Evolutionary conservation across 2,888 invertebrate genomes (phyloP), one percentile per base, ranked within the genome.

Genomic region (Callinectes sapidus): DNA sequence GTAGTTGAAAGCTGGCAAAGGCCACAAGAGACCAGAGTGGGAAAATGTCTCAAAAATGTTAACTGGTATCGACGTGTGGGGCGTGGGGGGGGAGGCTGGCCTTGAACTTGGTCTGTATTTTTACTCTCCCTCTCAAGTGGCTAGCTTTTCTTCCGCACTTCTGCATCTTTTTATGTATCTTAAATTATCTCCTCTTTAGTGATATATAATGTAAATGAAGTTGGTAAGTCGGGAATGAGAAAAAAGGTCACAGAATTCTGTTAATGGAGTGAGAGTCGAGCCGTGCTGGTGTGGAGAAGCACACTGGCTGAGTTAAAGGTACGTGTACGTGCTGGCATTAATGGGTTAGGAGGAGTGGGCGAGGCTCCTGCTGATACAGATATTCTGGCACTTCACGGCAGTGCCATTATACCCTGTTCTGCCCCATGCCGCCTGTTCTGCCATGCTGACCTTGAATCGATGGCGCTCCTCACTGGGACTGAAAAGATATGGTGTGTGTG

Each of bases 91-190:
- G 92, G 66, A 87, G 23, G 48, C 87, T 92, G 90, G 92, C 92
- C 92, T 92, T 92, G 92, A 92, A 92, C 92, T 92, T 92, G 92
- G 92, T 32, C 90, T 87, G 90, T 90, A 92, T 92, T 90, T 92
- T 92, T 92, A 92, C 92, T 92, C 92, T 92, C 92, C 90, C 92
- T 92, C 92, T 92, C 90, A 90, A 87, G 90, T 92, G 90, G 61
- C 90, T 28, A 86, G 87, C 71, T 87, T 90, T 92, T 71, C 90
- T 92, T 90, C 92, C 92, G 92, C 87, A 86, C 87, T 89, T 92
- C 90, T 87, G 66, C 87, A 87, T 91, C 87, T 87, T 55, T 91
- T 87, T 61, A 87, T 61, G 32, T 81, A 66, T 66, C 54, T 90
- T 81, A 48, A 54, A 81, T 90, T 90, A 81, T 39, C 77, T 90